phyloP scores from a whole-genome alignment of 2,113 vertebrate species.

The Ceyx melanurus region DNA sequence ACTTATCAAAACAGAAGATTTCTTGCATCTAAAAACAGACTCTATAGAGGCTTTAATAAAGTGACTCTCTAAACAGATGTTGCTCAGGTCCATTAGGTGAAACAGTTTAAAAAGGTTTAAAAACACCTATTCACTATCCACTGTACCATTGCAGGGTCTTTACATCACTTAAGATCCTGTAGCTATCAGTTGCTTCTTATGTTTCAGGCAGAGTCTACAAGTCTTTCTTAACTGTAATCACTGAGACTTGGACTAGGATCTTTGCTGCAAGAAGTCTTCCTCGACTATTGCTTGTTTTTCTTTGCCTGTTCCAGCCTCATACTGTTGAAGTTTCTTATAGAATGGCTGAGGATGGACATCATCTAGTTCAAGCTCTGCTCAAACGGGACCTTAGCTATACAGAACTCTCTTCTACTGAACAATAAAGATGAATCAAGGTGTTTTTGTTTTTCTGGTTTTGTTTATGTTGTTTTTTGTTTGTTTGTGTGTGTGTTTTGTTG shows the following conservation, averaged over 20 bases:
- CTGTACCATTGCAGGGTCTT: neutral
- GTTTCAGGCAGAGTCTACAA: neutral
- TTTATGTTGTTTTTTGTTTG: neutral
- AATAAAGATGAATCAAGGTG: neutral
- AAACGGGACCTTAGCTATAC: neutral
- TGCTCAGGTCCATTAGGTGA: neutral
- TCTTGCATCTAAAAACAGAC: neutral
- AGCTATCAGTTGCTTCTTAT: neutral
- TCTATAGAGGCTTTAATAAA: neutral
- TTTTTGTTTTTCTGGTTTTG: neutral
- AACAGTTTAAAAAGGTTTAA: neutral
- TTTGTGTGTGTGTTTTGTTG: too few species aligned
- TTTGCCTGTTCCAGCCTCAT: neutral
- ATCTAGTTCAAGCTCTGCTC: neutral
- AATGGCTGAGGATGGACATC: neutral
- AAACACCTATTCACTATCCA: neutral
- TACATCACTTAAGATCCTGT: neutral
- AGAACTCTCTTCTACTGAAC: neutral
- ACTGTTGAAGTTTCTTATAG: neutral
- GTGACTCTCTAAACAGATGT: neutral
- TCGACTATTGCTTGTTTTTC: neutral
- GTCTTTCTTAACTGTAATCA: neutral
- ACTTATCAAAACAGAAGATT: neutral
- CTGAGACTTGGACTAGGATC: neutral
- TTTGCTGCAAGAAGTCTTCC: neutral